Evolutionary conservation across 1,140 invertebrate species (phyloP), one percentile per base, ranked within the genome.

Genomic region (Atta cephalotes): DNA sequence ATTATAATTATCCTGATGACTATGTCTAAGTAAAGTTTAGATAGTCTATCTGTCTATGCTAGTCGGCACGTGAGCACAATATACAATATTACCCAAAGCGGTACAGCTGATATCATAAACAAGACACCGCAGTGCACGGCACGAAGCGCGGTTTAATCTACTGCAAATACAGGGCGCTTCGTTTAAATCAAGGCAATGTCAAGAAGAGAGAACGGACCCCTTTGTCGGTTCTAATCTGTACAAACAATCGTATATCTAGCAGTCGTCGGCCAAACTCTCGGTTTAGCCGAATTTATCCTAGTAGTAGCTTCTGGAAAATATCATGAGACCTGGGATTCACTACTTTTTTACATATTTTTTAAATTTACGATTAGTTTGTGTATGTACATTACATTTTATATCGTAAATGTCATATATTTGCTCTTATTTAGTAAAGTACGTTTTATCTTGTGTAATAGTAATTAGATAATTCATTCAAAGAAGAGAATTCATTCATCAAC

Each of bases 171-270:
- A 77, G 79, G 86, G 76, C 89, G 92, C 87, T 63, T 86, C 89
- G 88, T 87, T 93, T 92, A 89, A 92, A 92, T 93, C 91, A 90
- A 90, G 90, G 53, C 84, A 87, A 81, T 72, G 68, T 78, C 70
- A 88, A 89, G 82, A 89, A 89, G 85, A 88, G 82, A 91, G 84
- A 92, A 93, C 86, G 87, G 88, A 70, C n/a, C 62, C 79, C 92
- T 94, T 94, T 94, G 93, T 93, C 93, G 93, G 93, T 62, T 84
- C 85, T 93, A 94, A 93, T 94, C 93, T 92, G 62, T 74, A 80
- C 89, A 92, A 93, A 92, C 91, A 92, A 86, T 89, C 86, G 81
- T 92, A 93, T 92, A 92, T 90, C 80, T 88, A 68, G 49, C 60
- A 45, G 51, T 66, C 74, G 74, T 79, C 76, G 35, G 21, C 45